A percentile compares a stretch with the other conserved stretches of the same genome.
Evolutionary conservation across 2,113 vertebrate genomes (phyloP).

Genomic region (Indri indri): DNA sequence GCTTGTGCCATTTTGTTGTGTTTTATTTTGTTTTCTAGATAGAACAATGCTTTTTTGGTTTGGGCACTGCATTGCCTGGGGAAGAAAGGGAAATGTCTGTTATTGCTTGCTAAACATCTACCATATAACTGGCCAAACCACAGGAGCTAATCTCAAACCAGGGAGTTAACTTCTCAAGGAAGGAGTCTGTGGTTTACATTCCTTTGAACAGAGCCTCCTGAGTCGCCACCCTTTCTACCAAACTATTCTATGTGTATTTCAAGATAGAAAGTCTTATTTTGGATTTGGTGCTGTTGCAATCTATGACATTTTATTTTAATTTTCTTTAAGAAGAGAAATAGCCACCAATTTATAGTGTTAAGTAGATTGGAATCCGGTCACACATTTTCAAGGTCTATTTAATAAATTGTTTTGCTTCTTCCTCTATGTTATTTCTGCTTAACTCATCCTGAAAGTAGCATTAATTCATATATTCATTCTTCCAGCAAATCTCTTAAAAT

Average conservation of each 20-base stretch:
- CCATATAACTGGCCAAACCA: slow-evolving; percentile 62
- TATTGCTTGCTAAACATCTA: slow-evolving; percentile 76
- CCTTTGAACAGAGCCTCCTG: fast-evolving
- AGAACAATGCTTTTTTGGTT: slow-evolving; percentile 72
- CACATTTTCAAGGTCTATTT: background rate
- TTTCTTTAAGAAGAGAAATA: background rate
- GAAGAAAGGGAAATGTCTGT: slow-evolving; percentile 77
- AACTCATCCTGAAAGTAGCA: background rate
- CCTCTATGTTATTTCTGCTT: background rate
- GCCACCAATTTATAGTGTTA: background rate
- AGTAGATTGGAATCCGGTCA: background rate
- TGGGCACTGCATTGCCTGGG: slow-evolving; percentile 61
- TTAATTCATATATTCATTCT: background rate
- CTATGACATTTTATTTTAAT: background rate
- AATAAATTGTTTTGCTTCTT: background rate
- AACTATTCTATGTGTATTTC: background rate
- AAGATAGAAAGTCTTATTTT: fast-evolving
- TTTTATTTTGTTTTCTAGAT: slow-evolving; percentile 68
- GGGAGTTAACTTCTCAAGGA: slow-evolving; percentile 67
- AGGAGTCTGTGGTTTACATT: slow-evolving; percentile 52
- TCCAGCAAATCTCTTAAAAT: background rate
- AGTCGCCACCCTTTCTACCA: background rate
- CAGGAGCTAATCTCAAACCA: slow-evolving; percentile 54
- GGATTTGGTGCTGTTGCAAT: too few relatives aligned
- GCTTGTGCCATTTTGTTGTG: slow-evolving; percentile 2